phyloP scores from a whole-genome alignment of 2,797 vertebrate species.

The Benthosema pterotum region DNA sequence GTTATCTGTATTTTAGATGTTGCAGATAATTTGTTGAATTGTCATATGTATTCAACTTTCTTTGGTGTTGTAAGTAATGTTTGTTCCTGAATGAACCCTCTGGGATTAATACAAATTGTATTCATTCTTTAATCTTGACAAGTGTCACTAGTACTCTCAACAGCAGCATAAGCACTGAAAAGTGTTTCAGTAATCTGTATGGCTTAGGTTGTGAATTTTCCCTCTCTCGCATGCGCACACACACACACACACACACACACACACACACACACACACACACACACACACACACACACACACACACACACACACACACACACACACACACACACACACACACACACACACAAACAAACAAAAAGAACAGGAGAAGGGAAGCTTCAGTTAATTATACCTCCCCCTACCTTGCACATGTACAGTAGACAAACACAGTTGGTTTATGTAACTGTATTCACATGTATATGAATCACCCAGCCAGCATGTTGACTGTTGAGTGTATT shows the following conservation, averaged over 20 bases:
- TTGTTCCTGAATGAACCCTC: no score
- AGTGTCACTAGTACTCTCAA: not conserved
- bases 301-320: not conserved
- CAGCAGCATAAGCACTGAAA: not conserved
- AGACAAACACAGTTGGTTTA: slow-evolving; percentile 7
- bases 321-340: slow-evolving; percentile 1
- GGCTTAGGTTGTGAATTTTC: not conserved
- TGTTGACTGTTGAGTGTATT: slow-evolving; percentile 10
- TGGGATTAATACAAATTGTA: no score
- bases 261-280: no score
- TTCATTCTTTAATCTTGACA: not conserved
- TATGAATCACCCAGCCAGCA: slow-evolving; percentile 11
- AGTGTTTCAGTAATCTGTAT: not conserved
- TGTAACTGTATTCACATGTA: slow-evolving; percentile 10
- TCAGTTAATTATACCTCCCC: slow-evolving; percentile 5
- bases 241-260: not conserved
- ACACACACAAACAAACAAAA: no score
- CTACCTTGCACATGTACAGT: slow-evolving; percentile 4
- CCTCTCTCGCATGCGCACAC: no score
- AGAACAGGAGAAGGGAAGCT: slow-evolving; percentile 6
- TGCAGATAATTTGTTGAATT: no score
- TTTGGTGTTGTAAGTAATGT: no score
- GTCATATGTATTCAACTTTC: no score
- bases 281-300: no score
- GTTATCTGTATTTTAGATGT: no score